Evolutionary conservation across 2,797 vertebrate species (phyloP).

Genomic region (Peromyscus nudipes): DNA sequence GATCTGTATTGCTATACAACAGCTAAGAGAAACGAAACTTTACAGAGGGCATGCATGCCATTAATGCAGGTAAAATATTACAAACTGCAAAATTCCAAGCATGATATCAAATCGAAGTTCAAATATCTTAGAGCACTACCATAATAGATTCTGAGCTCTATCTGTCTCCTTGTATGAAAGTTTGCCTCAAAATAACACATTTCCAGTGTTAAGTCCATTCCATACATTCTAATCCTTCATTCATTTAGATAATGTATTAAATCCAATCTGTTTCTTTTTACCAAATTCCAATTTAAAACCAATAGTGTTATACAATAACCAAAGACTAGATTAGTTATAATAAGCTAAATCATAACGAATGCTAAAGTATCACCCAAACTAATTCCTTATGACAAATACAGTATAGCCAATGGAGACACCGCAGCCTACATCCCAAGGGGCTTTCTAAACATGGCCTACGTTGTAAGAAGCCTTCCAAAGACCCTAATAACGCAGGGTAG

Average conservation of each 20-base stretch:
- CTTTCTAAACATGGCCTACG: neutral
- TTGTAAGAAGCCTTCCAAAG: constrained; percentile 44
- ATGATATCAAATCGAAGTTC: constrained; percentile 54
- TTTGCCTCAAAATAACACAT: constrained; percentile 10
- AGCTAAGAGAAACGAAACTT: constrained; percentile 42
- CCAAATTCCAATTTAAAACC: constrained; percentile 56
- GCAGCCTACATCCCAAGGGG: neutral
- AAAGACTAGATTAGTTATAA: constrained; percentile 51
- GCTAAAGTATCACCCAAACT: constrained; percentile 44
- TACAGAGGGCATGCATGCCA: neutral
- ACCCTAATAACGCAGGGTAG: neutral
- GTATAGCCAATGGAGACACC: constrained; percentile 33
- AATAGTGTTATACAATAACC: constrained; percentile 16
- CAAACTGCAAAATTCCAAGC: constrained; percentile 45
- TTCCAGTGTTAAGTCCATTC: constrained; percentile 51
- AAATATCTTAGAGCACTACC: neutral
- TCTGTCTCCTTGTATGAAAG: neutral
- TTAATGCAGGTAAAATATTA: constrained; percentile 69
- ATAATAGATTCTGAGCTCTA: constrained; percentile 10
- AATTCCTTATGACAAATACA: constrained; percentile 49
- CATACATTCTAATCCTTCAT: constrained; percentile 28
- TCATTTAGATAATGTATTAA: neutral
- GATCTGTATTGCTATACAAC: constrained; percentile 33
- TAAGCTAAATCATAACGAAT: constrained; percentile 49
- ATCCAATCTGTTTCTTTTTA: constrained; percentile 52